phyloP scores from a whole-genome alignment of 1,140 invertebrate genomes.

The Liolophura sinensis region DNA sequence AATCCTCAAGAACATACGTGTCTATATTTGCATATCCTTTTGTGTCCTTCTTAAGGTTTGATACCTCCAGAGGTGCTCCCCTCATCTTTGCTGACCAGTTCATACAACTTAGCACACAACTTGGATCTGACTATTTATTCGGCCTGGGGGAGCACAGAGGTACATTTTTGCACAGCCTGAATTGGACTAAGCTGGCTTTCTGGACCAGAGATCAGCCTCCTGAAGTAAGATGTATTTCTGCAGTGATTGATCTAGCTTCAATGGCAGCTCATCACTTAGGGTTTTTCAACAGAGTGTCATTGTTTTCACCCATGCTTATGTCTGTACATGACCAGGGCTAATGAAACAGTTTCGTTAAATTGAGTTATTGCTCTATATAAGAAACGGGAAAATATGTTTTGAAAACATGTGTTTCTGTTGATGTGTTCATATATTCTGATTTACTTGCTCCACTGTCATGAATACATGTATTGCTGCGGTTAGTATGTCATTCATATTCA shows the following conservation, averaged over 20 bases:
- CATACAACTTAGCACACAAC: constrained; percentile 51
- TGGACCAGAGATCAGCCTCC: constrained; percentile 42
- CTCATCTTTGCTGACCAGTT: constrained; percentile 57
- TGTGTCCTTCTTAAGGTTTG: constrained; percentile 28
- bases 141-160: constrained; percentile 58
- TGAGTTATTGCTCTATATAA: too few species aligned
- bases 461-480: too few species aligned
- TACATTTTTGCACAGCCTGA: constrained; percentile 24
- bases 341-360: neutral
- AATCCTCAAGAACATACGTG: neutral
- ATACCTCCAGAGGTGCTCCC: constrained; percentile 57
- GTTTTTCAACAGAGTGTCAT: too few species aligned
- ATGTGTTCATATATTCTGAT: too few species aligned
- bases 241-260: neutral
- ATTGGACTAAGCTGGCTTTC: constrained; percentile 45
- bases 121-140: constrained; percentile 50
- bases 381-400: too few species aligned
- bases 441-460: too few species aligned
- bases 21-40: neutral
- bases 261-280: too few species aligned
- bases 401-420: too few species aligned
- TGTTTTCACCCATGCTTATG: too few species aligned
- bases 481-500: too few species aligned
- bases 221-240: constrained; percentile 23
- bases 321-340: too few species aligned